A percentile compares a stretch with the other conserved stretches of the same genome.
Evolutionary conservation across 23 tunicate species (phyloP).

Genomic region (Botrylloides violaceus): DNA sequence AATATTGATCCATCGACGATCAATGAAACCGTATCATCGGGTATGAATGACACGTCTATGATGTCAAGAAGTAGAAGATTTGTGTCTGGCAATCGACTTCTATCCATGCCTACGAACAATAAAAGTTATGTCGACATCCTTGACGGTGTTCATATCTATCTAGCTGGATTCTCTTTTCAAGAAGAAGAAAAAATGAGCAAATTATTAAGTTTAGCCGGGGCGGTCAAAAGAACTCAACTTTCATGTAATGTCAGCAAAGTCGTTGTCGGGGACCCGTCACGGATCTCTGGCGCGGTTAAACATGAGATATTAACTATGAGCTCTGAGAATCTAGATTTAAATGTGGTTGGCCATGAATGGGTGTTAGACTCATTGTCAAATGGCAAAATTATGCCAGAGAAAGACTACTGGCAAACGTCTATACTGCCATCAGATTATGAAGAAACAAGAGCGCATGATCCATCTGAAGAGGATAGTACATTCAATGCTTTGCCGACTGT

Average conservation of each 20-base stretch:
- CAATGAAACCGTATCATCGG: conserved; percentile 56
- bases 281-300: conserved; percentile 16
- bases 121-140: conserved; percentile 21
- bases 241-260: conserved; percentile 51
- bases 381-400: conserved; percentile 36
- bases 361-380: conserved; percentile 39
- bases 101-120: conserved; percentile 11
- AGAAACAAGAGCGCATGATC: conserved; percentile 1
- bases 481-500: not conserved
- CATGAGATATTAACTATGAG: not conserved
- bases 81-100: not conserved
- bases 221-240: conserved; percentile 38
- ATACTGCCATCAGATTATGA: conserved; percentile 9
- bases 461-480: not conserved
- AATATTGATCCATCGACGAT: conserved; percentile 50
- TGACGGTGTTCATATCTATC: conserved; percentile 53
- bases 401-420: conserved; percentile 28
- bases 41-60: conserved; percentile 37
- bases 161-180: conserved; percentile 38
- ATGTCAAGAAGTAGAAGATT: conserved; percentile 20
- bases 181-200: conserved; percentile 70
- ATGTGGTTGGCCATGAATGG: conserved; percentile 53
- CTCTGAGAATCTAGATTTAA: conserved; percentile 24
- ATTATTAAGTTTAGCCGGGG: conserved; percentile 43
- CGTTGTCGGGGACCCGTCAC: conserved; percentile 28